Base-by-base conservation (phyloP, 92 coral and sea anemone species). In the Metridium senile region DNA sequence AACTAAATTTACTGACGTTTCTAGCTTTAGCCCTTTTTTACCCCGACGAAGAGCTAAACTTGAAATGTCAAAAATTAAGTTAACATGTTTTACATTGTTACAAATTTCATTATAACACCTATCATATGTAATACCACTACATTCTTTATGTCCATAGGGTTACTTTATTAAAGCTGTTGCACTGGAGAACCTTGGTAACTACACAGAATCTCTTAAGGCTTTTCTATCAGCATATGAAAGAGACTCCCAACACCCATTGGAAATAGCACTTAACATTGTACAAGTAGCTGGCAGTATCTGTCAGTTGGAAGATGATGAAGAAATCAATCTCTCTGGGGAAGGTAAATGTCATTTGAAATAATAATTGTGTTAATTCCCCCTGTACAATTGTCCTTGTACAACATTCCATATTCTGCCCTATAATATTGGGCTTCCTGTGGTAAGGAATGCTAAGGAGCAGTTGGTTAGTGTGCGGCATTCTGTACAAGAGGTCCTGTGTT, bases 121-220 rank as follows among this genome's bases (percentile, higher is more conserved):
- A 11, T 33, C 22, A 57, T 57, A 20, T 20, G 6, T 4, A 39
- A 13, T 39, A 39, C 49, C 13, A 39, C 49, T 39, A 6, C 6
- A 39, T 39, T 6, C 6, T 39, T 39, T 26, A 28, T 70, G 18
- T 34, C 33, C 13, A 0, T 45, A 91, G 97, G 97, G 97, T 20
- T 84, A 91, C 64, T 71, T 83, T 70, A 75, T 91, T n/a, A 84
- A 84, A 74, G 97, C 91, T 76, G 77, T 74, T 49, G 90, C 97
- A 25, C 74, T 91, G 77, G 86, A 82, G 67, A 81, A 80, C 62
- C 97, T 91, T 46, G 86, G 93, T 46, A 90, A 91, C 77, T 76
- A 82, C 62, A 61, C 20, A 27, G 93, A 83, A 58, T 75, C 94
- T 35, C 76, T 91, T 33, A 72, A 43, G 26, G 81, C 89, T 11